phyloP scores from a whole-genome alignment of 2,888 invertebrate genomes.

The Orthosia gothica region DNA sequence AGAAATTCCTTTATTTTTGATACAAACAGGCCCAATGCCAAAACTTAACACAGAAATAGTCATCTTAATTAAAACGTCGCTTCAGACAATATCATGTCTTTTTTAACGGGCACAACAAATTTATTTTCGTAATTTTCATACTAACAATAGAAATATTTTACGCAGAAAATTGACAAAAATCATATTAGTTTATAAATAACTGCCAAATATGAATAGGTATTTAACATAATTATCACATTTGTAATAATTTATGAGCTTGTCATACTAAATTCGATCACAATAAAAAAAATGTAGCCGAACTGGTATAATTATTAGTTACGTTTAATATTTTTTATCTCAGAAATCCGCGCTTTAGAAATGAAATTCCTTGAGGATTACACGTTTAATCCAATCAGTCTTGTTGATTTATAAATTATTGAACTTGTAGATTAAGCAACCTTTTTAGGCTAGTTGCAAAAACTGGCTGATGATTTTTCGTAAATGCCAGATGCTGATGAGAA shows the following conservation, averaged over 20 bases:
- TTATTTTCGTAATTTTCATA: slow-evolving; percentile 28
- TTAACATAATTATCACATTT: slow-evolving; percentile 67
- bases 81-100: slow-evolving; percentile 31
- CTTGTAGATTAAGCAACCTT: slow-evolving; percentile 4
- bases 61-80: slow-evolving; percentile 57
- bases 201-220: slow-evolving; percentile 34
- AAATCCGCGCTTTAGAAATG: slow-evolving; percentile 16
- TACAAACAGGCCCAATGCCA: slow-evolving; percentile 58
- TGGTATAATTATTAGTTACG: slow-evolving; percentile 36
- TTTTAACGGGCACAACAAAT: slow-evolving; percentile 23
- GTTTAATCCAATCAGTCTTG: slow-evolving; percentile 35
- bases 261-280: slow-evolving; percentile 49
- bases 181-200: slow-evolving; percentile 37
- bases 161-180: slow-evolving; percentile 35
- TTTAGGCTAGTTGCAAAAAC: slow-evolving; percentile 17
- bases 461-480: neutral
- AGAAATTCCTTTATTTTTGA: slow-evolving; percentile 70
- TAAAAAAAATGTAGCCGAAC: slow-evolving; percentile 54
- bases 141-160: slow-evolving; percentile 35
- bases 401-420: slow-evolving; percentile 38
- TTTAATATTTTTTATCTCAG: slow-evolving; percentile 24
- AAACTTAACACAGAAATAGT: slow-evolving; percentile 50
- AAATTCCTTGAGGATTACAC: slow-evolving; percentile 35
- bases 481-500: slow-evolving; percentile 7
- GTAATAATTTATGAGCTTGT: slow-evolving; percentile 54